Base-by-base conservation (phyloP, 2,888 invertebrate species). In the Platerodrilus igneus region DNA sequence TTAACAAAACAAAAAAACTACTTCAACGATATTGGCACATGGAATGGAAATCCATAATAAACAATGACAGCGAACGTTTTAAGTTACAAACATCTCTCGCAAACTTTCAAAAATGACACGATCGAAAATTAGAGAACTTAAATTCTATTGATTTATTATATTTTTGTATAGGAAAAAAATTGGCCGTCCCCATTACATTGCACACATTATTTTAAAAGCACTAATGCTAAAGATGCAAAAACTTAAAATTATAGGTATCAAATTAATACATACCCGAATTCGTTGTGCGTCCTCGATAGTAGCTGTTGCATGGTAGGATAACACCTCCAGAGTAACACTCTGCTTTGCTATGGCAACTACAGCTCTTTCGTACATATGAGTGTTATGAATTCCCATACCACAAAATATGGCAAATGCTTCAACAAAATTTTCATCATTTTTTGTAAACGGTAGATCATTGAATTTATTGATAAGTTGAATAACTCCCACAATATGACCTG, bases 341-440 rank as follows among this genome's bases (percentile, higher is more conserved):
- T 95, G 94, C 66, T 94, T 94, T 40, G 94, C 94, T 84, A 94
- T 94, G 10, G 94, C 90, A 44, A 89, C 88, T 65, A 91, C 84
- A 22, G 93, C 94, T 69, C 86, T 91, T 71, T 95, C 94, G 64
- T 94, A 95, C 92, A 93, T 94, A 66, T 92, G 89, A 35, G 93
- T 94, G 65, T 95, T 95, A 70, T 94, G 90, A 46, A 95, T 93
- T 36, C 95, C 95, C 86, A 95, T 90, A 5, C 95, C 95, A 71
- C 93, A 94, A 72, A 95, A 95, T 58, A 95, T 94, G 47, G 94
- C 92, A 69, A 95, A 95, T 2, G 95, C 94, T 70, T 95, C 94
- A 51, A 95, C 90, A 63, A 95, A 89, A 70, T 94, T 93, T 71
- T 94, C 93, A 66, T 95, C 94, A 69, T 93, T 94, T 69, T 89